A percentile compares a stretch with the other conserved stretches of the same genome.
Conservation (phyloP, 2,797 vertebrate genomes). For the Pipistrellus kuhlii region DNA sequence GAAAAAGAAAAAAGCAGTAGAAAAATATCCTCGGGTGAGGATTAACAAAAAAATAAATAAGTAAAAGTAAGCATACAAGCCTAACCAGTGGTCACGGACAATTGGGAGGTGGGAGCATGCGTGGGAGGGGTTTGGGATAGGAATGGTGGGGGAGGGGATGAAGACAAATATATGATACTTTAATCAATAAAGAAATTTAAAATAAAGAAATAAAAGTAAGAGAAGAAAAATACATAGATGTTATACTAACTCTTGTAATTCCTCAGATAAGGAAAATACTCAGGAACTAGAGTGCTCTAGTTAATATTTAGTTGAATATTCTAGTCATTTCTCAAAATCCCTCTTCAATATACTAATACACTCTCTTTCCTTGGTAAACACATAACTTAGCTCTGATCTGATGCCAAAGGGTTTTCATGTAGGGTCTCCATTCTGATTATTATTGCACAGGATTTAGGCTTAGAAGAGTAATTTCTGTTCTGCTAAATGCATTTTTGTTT, state of each 20-base stretch:
- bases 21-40: no score
- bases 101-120: no score
- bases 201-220: neutral
- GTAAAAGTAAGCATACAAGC: neutral
- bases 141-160: no score
- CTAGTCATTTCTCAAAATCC: neutral
- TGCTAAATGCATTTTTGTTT: slow-evolving; percentile 35
- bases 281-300: neutral
- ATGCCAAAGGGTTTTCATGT: neutral
- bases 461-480: neutral
- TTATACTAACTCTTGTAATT: neutral
- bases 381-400: neutral
- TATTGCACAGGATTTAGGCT: neutral
- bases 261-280: neutral
- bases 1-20: no score
- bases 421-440: slow-evolving; percentile 17
- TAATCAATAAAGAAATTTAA: no score
- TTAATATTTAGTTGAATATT: slow-evolving; percentile 52
- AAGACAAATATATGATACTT: no score
- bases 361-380: slow-evolving; percentile 8
- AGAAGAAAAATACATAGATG: neutral
- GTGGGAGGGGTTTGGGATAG: no score
- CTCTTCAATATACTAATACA: neutral
- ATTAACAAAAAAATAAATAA: no score
- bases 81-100: no score